Conservation (phyloP, 1,140 invertebrate genomes). For the Drosophila bocqueti region DNA sequence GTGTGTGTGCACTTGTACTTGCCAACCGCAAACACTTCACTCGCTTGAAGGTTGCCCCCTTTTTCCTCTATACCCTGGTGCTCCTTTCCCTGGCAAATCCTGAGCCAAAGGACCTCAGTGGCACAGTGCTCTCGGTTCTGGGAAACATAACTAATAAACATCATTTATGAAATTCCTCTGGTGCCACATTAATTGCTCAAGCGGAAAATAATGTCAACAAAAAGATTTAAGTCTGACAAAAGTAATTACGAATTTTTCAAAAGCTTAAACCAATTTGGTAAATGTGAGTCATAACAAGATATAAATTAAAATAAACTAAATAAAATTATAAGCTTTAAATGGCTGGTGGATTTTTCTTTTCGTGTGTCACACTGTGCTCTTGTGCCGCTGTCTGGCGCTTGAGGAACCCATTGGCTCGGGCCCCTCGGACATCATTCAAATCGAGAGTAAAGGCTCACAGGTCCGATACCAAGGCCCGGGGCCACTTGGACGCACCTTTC, state of each 20-base stretch:
- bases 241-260: not conserved
- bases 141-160: conserved; percentile 1
- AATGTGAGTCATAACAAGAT: not conserved
- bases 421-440: conserved; percentile 37
- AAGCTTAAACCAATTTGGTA: no score
- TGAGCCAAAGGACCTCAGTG: conserved; percentile 27
- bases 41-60: conserved; percentile 67
- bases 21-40: conserved; percentile 83
- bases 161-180: not conserved
- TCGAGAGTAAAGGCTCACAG: conserved; percentile 58
- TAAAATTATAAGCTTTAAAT: not conserved
- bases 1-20: conserved; percentile 75
- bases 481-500: conserved; percentile 58
- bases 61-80: not conserved
- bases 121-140: conserved; percentile 14
- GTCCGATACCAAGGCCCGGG: conserved; percentile 29
- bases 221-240: not conserved
- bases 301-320: not conserved
- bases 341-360: not conserved
- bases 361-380: conserved; percentile 9
- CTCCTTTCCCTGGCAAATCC: not conserved
- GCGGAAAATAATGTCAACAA: not conserved
- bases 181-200: not conserved
- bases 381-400: conserved; percentile 52
- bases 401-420: conserved; percentile 45